Percentiles rank a stretch among this genome's conserved stretches.
Evolutionary conservation across 92 coral and sea anemone species (phyloP).

Genomic region (Parazoanthus swiftii): DNA sequence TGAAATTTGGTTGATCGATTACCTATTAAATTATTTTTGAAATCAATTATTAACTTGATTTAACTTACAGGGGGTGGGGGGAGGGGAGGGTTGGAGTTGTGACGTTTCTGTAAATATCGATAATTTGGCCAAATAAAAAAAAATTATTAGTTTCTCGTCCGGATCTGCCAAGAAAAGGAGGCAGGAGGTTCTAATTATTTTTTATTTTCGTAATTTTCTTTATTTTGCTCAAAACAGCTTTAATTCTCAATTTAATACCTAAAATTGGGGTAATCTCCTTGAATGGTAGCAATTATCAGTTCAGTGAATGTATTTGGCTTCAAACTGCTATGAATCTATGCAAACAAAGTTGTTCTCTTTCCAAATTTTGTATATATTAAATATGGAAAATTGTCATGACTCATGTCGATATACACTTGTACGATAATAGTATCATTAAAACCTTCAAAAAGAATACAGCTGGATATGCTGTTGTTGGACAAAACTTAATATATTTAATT

Average conservation of each 20-base stretch:
- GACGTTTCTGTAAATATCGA: no score
- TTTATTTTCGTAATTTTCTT: conserved; percentile 22
- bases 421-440: no score
- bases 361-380: not conserved
- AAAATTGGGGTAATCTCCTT: conserved; percentile 25
- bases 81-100: no score
- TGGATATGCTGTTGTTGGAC: no score
- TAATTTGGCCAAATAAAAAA: not conserved
- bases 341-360: no score
- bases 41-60: no score
- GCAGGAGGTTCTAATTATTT: conserved; percentile 34
- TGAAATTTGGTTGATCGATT: no score
- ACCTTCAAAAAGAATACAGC: no score
- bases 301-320: conserved; percentile 37
- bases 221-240: conserved; percentile 10
- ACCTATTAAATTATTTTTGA: no score
- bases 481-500: no score
- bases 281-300: conserved; percentile 1
- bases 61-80: no score
- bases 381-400: not conserved
- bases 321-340: conserved; percentile 18
- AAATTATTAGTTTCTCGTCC: conserved; percentile 26
- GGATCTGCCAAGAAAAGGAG: conserved; percentile 25
- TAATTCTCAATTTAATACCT: not conserved
- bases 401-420: no score